Evolutionary conservation across 2,113 vertebrate species (phyloP), one percentile per base, ranked within the genome.

Genomic region (Erythrocercus mccallii): DNA sequence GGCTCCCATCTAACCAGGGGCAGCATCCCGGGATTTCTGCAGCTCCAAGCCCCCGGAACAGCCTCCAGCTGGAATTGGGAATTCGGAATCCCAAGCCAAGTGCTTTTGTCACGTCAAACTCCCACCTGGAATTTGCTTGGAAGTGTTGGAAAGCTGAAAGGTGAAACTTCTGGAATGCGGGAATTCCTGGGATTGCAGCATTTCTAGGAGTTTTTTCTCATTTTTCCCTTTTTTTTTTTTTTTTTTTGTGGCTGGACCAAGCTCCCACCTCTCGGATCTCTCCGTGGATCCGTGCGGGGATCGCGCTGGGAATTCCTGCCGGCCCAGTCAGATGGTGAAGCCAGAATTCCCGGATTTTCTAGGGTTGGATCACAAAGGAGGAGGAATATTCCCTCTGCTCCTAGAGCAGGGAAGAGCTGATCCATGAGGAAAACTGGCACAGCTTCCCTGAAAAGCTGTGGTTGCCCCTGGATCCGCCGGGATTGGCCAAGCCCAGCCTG

Each of bases 1-100:
- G 60, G 51, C 72, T 95, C n/a, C 53, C 33, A 70, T 70, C 76
- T 72, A 88, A 96, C 90, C 92, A 90, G 91, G 80, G 90, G 94
- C 92, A 93, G 65, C 76, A 88, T 94, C 94, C 94, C 76, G 93
- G 56, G n/a, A 40, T 48, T 92, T 45, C 60, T 66, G 68, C 72
- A 68, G 19, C 61, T 74, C 25, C 83, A 6, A 7, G 47, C 45
- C 66, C 80, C 83, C 0, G 3, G 44, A 71, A 22, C 50, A 38
- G 65, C 2, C 73, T 89, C 7, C 1, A 42, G 57, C 51, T 53
- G 44, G 65, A 93, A 90, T 76, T 7, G 33, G 84, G 83, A 72
- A 86, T 35, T 58, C 2, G 30, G 71, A 69, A 86, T 38, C 81
- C n/a, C 0, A 0, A 79, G 57, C 24, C 11, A 42, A 17, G 44